Base-by-base conservation (phyloP, 1,140 invertebrate genomes). In the Eulimnadia texana region DNA sequence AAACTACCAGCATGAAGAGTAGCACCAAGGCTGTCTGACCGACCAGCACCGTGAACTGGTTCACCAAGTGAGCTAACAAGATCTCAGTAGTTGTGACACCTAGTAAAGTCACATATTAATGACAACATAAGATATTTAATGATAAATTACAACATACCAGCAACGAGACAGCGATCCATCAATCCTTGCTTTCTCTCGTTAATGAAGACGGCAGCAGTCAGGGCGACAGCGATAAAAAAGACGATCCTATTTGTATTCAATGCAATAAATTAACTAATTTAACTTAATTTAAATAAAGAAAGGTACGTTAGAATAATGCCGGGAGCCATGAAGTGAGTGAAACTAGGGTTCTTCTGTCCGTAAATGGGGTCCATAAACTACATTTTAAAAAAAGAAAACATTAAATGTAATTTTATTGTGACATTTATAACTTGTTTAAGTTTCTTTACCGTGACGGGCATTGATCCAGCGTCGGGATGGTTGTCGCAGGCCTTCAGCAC, bases 311-410 rank as follows among this genome's bases (percentile, higher is more conserved):
- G 75, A 69, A 95, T 92, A 59, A 96, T 86, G 66, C 93, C 93
- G 42, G 93, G 92, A 27, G 92, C 91, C 64, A 94, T 93, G 73
- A 96, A 97, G 73, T 95, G 88, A 1, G 90, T 93, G 70, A 95
- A 95, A 61, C 87, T 90, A 22, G 91, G 89, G 67, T 87, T 80
- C 66, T 79, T 82, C 24, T 83, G 82, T 56, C 92, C 93, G 73
- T 95, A 96, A 66, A 97, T 84, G 3, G 90, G 89, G 13, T 88
- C 79, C 66, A 82, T 76, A 67, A 90, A 85, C 77, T 88, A 73
- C 50, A 77, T 9, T 42, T 6, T 76, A 68, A 63, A 64, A 20
- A 61, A 64, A 42, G 25, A 29, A 29, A 11, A 28, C 20, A 24
- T 58, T 57, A 59, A 61, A 20, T 64, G 25, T 50, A 28, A 51